Evolutionary conservation across 2,888 invertebrate genomes (phyloP).

Genomic region (Dryocosmus kuriphilus): DNA sequence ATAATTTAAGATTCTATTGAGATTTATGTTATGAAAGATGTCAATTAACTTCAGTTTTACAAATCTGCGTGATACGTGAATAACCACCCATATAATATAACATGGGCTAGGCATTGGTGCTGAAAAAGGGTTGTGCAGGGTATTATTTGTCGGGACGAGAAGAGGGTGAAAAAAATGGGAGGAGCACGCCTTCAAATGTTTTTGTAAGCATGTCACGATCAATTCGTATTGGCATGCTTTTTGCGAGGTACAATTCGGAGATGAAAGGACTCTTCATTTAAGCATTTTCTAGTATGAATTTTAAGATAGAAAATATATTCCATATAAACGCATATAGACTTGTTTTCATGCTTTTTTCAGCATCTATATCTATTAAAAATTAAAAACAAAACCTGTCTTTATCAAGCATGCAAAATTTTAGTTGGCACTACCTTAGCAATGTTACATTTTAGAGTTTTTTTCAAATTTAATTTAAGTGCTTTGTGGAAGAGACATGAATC

Average conservation of each 20-base stretch:
- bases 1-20: no score
- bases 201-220: conserved; percentile 56
- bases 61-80: conserved; percentile 34
- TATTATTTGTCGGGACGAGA: conserved; percentile 37
- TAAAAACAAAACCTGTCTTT: no score
- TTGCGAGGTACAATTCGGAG: conserved; percentile 33
- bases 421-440: no score
- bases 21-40: background rate
- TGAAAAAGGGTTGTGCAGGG: conserved; percentile 40
- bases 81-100: conserved; percentile 48
- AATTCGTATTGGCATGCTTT: conserved; percentile 48
- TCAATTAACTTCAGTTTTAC: conserved; percentile 39
- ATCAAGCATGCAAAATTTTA: no score
- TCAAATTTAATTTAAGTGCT: no score
- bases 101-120: conserved; percentile 33
- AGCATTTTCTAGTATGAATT: conserved; percentile 14
- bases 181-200: conserved; percentile 54
- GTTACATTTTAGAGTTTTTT: no score
- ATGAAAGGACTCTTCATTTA: conserved; percentile 36
- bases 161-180: conserved; percentile 44
- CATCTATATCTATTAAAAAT: no score
- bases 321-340: background rate
- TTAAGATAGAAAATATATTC: background rate
- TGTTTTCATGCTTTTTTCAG: background rate
- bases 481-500: no score